Evolutionary conservation across 2,888 invertebrate species (phyloP).

Genomic region (Gastrophysa polygoni): DNA sequence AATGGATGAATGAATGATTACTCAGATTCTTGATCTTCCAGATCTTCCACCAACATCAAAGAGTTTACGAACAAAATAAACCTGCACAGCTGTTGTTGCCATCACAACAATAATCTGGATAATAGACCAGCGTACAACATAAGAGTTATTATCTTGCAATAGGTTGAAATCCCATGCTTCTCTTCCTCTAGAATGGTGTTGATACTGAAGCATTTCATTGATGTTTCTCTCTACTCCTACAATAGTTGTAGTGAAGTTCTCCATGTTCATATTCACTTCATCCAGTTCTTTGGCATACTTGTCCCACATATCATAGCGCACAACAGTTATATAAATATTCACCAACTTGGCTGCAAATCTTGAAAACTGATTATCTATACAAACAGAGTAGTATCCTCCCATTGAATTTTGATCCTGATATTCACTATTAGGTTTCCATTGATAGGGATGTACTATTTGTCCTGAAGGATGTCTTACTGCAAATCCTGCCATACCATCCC

Average conservation of each 20-base stretch:
- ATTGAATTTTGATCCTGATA: conserved; percentile 82
- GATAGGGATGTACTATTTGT: conserved; percentile 85
- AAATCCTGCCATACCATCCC: conserved; percentile 93
- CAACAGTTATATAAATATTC: conserved; percentile 88
- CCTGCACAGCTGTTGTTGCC: conserved; percentile 78
- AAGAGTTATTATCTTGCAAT: conserved; percentile 79
- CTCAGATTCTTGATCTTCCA: conserved; percentile 64
- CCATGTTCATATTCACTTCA: conserved; percentile 83
- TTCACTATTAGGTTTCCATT: conserved; percentile 88
- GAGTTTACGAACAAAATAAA: conserved; percentile 87
- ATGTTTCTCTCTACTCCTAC: conserved; percentile 82
- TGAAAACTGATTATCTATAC: conserved; percentile 93
- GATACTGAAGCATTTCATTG: conserved; percentile 83
- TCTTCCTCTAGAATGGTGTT: conserved; percentile 78
- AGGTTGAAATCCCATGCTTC: conserved; percentile 85
- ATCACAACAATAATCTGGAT: conserved; percentile 84
- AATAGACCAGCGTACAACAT: conserved; percentile 89
- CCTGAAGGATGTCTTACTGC: conserved; percentile 87
- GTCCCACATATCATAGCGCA: conserved; percentile 93
- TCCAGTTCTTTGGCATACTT: conserved; percentile 89
- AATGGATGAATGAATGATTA: no score
- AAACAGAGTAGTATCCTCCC: conserved; percentile 89
- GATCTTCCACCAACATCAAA: conserved; percentile 74
- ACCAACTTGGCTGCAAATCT: conserved; percentile 88
- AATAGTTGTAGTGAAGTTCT: conserved; percentile 83